These are phyloP conservation scores for Oryzias curvinotus DNA, from an alignment of 2,113 vertebrate genomes.

Conservation along the genomic window DNA sequence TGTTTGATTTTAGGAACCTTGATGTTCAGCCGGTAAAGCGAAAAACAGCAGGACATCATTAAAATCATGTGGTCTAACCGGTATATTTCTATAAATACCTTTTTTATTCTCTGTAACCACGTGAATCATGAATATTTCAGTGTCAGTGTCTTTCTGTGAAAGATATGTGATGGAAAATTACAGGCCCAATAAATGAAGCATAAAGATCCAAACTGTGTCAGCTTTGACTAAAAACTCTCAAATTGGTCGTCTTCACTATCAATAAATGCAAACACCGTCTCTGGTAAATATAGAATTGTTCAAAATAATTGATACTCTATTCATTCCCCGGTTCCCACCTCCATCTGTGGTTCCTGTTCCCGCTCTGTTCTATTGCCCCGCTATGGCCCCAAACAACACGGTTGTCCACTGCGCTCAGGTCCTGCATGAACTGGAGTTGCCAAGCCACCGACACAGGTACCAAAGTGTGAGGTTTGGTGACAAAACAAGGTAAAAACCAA, in stretches of 20 bases:
- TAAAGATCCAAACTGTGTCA: background rate
- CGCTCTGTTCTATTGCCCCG: constrained; percentile 26
- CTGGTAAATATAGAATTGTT: constrained; percentile 53
- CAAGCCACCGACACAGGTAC: constrained; percentile 60
- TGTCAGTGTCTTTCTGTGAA: too few species aligned
- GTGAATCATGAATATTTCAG: background rate
- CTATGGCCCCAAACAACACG: constrained; percentile 16
- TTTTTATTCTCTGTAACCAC: background rate
- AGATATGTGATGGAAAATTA: constrained; percentile 12
- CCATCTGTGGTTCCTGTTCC: constrained; percentile 17
- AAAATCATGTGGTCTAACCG: background rate
- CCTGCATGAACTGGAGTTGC: constrained; percentile 73
- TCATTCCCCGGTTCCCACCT: constrained; percentile 25
- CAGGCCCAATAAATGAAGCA: constrained; percentile 12
- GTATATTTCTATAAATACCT: background rate
- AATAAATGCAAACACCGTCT: constrained; percentile 57
- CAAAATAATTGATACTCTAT: constrained; percentile 20
- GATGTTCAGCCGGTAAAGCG: background rate
- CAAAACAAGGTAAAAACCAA: constrained; percentile 51
- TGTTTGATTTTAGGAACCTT: background rate
- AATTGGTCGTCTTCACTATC: constrained; percentile 26
- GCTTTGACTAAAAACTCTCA: constrained; percentile 25
- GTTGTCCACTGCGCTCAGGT: constrained; percentile 20
- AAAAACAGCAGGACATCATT: background rate
- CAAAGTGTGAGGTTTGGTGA: constrained; percentile 61